Base-by-base conservation (phyloP, 2,113 vertebrate species). In the Jaculus jaculus region DNA sequence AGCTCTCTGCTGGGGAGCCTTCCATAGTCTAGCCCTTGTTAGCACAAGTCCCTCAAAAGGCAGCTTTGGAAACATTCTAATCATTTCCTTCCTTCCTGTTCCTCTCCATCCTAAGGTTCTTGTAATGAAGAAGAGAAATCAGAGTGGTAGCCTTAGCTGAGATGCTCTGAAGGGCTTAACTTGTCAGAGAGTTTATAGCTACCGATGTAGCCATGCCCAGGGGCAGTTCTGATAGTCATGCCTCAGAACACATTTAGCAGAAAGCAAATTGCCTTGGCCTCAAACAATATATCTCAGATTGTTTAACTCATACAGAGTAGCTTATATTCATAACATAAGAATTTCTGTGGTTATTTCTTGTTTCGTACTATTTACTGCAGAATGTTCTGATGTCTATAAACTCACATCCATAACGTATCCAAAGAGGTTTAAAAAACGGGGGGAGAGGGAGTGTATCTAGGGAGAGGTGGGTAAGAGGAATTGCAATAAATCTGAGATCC, bases 401-500 rank as follows among this genome's bases (percentile, higher is more conserved):
- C 81, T 20, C 3, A 66, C 58, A 84, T 54, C 63, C 32, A 51
- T 65, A 17, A 47, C 61, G 30, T 68, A 75, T 86, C 89, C 42
- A 92, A 90, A 84, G 92, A 69, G 94, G 77, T 95, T 95, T 72
- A 96, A 75, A 77, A 83, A 92, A 75, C 63, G n/a, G 8, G 39
- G 8, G 21, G 47, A 65, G 39, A 11, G 21, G 47, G 69, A 51
- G 63, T 80, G 69, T 24, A 54, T 89, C 81, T 68, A 66, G 26
- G 20, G 66, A 68, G 94, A 92, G 71, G 86, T 95, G 79, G 90
- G 79, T 90, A 90, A 96, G 69, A 96, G 85, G 92, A 96, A 97
- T 97, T 93, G 72, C 71, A 93, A 90, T 97, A 96, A 97, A 97
- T 97, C 93, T 87, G 66, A 94, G 85, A n/a, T 60, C 91, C 83